These are phyloP conservation scores for Panzeria rudis DNA, from an alignment of 2,888 invertebrate species.

Conservation along the genomic window DNA sequence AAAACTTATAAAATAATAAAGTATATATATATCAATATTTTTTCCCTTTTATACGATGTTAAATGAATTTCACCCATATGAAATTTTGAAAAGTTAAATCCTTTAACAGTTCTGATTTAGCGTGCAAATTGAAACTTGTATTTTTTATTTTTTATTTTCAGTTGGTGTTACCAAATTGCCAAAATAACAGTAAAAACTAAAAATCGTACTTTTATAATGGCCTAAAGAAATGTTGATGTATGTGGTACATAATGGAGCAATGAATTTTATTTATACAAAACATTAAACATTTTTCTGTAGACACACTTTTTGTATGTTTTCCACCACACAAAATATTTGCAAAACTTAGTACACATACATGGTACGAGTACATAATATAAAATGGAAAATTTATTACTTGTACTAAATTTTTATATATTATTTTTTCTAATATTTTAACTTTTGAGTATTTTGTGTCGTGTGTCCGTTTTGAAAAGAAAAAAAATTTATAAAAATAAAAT, in stretches of 20 bases:
- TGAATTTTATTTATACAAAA: slow-evolving; percentile 51
- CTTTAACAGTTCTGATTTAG: background rate
- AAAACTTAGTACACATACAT: slow-evolving; percentile 22
- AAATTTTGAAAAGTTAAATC: background rate
- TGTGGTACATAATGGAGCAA: slow-evolving; percentile 52
- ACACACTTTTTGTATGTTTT: slow-evolving; percentile 42
- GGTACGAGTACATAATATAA: slow-evolving; percentile 19
- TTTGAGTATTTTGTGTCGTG: slow-evolving; percentile 46
- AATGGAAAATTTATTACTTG: slow-evolving; percentile 56
- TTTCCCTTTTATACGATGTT: no score
- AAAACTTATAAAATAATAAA: no score
- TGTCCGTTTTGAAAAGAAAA: slow-evolving; percentile 30
- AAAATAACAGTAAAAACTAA: slow-evolving; percentile 36
- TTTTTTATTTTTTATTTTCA: background rate
- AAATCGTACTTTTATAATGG: slow-evolving; percentile 27
- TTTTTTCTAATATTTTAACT: slow-evolving; percentile 53
- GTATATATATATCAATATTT: no score
- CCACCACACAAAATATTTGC: slow-evolving; percentile 42
- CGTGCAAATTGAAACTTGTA: background rate
- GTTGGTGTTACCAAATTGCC: slow-evolving; percentile 28
- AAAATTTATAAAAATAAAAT: background rate
- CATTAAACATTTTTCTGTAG: slow-evolving; percentile 51
- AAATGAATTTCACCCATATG: no score
- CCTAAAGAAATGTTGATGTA: slow-evolving; percentile 52
- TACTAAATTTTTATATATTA: slow-evolving; percentile 50